A percentile compares a stretch with the other conserved stretches of the same genome.
Evolutionary conservation across 2,888 invertebrate genomes (phyloP).

Genomic region (Pterostichus niger): DNA sequence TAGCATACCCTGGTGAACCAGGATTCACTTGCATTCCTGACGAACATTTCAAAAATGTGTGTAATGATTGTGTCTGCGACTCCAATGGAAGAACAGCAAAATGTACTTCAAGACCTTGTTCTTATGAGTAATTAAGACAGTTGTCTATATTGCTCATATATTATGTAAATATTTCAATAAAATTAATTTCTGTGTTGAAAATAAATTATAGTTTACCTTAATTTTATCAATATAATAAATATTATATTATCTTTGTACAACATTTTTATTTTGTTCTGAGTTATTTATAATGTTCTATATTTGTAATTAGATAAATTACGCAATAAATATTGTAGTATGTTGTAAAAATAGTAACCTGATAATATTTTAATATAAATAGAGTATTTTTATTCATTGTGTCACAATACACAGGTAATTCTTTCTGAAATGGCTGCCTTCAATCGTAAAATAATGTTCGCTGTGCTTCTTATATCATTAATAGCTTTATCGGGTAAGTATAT

Average conservation of each 20-base stretch:
- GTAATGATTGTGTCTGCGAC: background rate
- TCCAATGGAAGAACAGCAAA: background rate
- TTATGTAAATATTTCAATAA: no score
- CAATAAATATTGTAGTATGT: no score
- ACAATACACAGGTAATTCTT: no score
- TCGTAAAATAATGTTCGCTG: background rate
- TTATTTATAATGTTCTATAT: no score
- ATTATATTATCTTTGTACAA: background rate
- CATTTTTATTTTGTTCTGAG: background rate
- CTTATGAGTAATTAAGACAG: no score
- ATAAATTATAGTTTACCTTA: no score
- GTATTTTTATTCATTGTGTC: no score
- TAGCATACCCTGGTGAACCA: conserved; percentile 29
- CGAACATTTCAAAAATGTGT: conserved; percentile 67
- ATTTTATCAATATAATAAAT: background rate
- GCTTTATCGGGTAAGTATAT: background rate
- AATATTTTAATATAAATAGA: no score
- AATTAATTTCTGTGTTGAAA: background rate
- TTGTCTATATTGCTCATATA: no score
- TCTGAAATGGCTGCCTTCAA: background rate
- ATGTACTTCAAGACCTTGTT: background rate
- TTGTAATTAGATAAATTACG: no score
- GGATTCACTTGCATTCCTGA: conserved; percentile 65
- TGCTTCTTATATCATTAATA: background rate
- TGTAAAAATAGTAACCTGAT: no score